Conservation (phyloP, 1,140 invertebrate genomes). For the Lordiphosa collinella region DNA sequence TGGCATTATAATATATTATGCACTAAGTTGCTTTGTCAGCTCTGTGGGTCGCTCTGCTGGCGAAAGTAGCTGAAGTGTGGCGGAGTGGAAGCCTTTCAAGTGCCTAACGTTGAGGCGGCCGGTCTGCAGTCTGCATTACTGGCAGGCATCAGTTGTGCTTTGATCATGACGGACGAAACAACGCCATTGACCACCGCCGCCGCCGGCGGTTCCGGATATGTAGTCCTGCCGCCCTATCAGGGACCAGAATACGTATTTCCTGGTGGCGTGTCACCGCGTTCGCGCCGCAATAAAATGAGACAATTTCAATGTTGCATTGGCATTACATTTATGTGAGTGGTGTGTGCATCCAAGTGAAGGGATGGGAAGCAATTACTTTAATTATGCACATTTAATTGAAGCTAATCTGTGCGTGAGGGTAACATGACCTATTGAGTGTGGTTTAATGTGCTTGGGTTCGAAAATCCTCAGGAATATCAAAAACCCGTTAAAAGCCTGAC, state of each 20-base stretch:
- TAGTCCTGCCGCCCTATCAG: constrained; percentile 44
- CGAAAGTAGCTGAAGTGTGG: constrained; percentile 72
- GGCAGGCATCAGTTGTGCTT: constrained; percentile 40
- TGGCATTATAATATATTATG: constrained; percentile 72
- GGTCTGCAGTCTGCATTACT: constrained; percentile 3
- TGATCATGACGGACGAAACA: constrained; percentile 74
- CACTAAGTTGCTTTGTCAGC: constrained; percentile 52
- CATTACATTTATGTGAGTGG: constrained; percentile 84
- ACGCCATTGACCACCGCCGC: constrained; percentile 57
- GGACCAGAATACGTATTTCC: constrained; percentile 84
- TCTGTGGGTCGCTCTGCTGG: constrained; percentile 30
- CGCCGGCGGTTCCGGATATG: constrained; percentile 45
- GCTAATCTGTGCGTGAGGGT: no score
- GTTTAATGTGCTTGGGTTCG: no score
- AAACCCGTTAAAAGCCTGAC: no score
- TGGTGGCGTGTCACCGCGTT: constrained; percentile 81
- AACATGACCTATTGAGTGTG: no score
- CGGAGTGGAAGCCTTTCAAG: constrained; percentile 59
- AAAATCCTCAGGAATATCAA: no score
- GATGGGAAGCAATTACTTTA: no score
- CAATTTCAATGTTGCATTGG: constrained; percentile 87
- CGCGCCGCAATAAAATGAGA: constrained; percentile 82
- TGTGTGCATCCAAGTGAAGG: constrained; percentile 1
- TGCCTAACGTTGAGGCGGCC: constrained; percentile 35
- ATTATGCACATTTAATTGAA: no score